A percentile compares a stretch with the other conserved stretches of the same genome.
Evolutionary conservation across 2,888 invertebrate species (phyloP).

Genomic region (Neoaliturus tenellus): DNA sequence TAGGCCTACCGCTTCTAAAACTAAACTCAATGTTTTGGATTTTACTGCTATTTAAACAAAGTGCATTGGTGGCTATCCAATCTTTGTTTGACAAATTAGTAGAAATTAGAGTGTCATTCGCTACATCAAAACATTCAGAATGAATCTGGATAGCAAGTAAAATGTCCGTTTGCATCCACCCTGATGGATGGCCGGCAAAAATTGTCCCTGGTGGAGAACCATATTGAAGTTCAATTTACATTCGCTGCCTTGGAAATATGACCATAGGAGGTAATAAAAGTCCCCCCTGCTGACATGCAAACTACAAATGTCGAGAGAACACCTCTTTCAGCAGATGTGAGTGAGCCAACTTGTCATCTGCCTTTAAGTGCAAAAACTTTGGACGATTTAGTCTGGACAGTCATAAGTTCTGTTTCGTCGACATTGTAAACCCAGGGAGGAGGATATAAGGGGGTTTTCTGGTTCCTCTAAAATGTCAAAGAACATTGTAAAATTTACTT

Average conservation of each 20-base stretch:
- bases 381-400: conserved; percentile 68
- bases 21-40: too few relatives aligned
- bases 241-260: conserved; percentile 67
- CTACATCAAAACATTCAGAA: too few relatives aligned
- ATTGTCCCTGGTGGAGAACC: conserved; percentile 68
- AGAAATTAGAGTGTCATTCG: too few relatives aligned
- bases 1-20: too few relatives aligned
- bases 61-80: too few relatives aligned
- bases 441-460: conserved; percentile 64
- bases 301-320: conserved; percentile 51
- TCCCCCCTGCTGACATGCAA: conserved; percentile 51
- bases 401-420: conserved; percentile 70
- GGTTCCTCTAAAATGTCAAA: conserved; percentile 57
- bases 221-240: conserved; percentile 67
- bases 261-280: conserved; percentile 46
- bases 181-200: conserved; percentile 67
- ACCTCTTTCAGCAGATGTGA: conserved; percentile 54
- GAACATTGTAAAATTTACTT: conserved; percentile 58
- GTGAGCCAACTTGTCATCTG: conserved; percentile 68
- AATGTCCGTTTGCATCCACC: conserved; percentile 68
- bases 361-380: conserved; percentile 68
- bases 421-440: conserved; percentile 69
- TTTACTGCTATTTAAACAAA: too few relatives aligned
- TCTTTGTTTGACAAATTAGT: too few relatives aligned
- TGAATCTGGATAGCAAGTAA: too few relatives aligned